These are phyloP conservation scores for Patella vulgata DNA, from an alignment of 1,140 invertebrate genomes.

Conservation along the genomic window DNA sequence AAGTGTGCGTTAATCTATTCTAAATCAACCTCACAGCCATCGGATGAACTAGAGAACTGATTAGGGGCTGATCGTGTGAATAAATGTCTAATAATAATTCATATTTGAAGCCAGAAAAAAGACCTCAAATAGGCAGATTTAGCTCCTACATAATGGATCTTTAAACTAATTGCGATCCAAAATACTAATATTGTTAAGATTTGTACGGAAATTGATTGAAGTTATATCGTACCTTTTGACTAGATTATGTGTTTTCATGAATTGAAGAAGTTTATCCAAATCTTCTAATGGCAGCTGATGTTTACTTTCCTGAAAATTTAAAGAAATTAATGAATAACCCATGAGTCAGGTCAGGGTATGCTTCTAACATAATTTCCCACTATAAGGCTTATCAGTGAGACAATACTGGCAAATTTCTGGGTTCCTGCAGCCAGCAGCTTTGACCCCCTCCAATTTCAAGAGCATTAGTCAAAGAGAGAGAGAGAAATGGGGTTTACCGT, in stretches of 20 bases:
- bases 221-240: constrained; percentile 68
- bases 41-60: too few relatives aligned
- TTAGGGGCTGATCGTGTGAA: too few relatives aligned
- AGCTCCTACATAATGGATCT: too few relatives aligned
- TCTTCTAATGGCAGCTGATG: constrained; percentile 73
- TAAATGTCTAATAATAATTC: too few relatives aligned
- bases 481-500: too few relatives aligned
- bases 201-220: not conserved
- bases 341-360: not conserved
- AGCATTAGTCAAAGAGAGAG: too few relatives aligned
- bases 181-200: too few relatives aligned
- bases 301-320: constrained; percentile 64
- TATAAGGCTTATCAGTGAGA: not conserved
- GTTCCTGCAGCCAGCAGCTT: not conserved
- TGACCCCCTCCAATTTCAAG: not conserved
- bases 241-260: constrained; percentile 68
- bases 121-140: too few relatives aligned
- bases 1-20: too few relatives aligned
- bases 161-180: too few relatives aligned
- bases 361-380: not conserved
- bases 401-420: not conserved
- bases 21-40: too few relatives aligned
- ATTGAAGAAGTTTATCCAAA: constrained; percentile 70
- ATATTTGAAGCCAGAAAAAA: too few relatives aligned
- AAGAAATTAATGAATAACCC: constrained; percentile 7